A percentile compares a stretch with the other conserved stretches of the same genome.
Evolutionary conservation across 2,797 vertebrate genomes (phyloP).

Genomic region (Gymnoscopelus microlampas): DNA sequence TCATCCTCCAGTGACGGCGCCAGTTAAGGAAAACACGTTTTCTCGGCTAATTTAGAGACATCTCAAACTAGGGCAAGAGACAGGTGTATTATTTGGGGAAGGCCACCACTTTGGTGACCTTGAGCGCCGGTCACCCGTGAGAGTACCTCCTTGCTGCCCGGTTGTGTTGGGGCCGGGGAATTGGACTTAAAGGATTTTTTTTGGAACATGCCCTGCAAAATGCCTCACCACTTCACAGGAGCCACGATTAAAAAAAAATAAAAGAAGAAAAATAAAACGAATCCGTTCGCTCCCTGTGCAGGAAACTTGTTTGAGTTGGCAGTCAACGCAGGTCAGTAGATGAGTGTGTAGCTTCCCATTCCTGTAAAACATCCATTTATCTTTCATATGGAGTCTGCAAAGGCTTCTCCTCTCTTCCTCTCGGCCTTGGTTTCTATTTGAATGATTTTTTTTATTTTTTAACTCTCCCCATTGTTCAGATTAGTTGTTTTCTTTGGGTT

Average conservation of each 20-base stretch:
- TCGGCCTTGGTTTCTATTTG: constrained; percentile 36
- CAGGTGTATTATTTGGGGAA: constrained; percentile 19
- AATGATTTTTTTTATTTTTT: neutral
- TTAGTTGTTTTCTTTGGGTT: neutral
- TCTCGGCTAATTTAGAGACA: constrained; percentile 16
- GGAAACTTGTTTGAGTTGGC: constrained; percentile 56
- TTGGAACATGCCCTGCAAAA: constrained; percentile 8
- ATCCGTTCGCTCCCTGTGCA: constrained; percentile 24
- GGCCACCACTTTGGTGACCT: constrained; percentile 28
- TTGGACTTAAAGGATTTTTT: constrained; percentile 20
- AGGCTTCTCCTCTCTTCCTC: constrained; percentile 15
- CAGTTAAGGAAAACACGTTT: constrained; percentile 32
- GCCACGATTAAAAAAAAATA: constrained; percentile 18
- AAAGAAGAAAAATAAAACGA: constrained; percentile 31
- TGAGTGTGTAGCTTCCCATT: constrained; percentile 50
- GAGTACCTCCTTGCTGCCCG: constrained; percentile 23
- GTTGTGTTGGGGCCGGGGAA: constrained; percentile 19
- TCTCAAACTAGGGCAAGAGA: constrained; percentile 16
- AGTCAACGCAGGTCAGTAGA: constrained; percentile 19
- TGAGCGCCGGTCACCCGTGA: constrained; percentile 12
- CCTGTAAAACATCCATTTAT: constrained; percentile 51
- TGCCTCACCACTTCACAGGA: constrained; percentile 26
- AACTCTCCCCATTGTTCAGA: constrained; percentile 28
- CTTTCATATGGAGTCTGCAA: constrained; percentile 26
- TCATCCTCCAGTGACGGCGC: constrained; percentile 33